A percentile compares a stretch with the other conserved stretches of the same genome.
Evolutionary conservation across 2,797 vertebrate genomes (phyloP).

Genomic region (Acanthurus tractus): DNA sequence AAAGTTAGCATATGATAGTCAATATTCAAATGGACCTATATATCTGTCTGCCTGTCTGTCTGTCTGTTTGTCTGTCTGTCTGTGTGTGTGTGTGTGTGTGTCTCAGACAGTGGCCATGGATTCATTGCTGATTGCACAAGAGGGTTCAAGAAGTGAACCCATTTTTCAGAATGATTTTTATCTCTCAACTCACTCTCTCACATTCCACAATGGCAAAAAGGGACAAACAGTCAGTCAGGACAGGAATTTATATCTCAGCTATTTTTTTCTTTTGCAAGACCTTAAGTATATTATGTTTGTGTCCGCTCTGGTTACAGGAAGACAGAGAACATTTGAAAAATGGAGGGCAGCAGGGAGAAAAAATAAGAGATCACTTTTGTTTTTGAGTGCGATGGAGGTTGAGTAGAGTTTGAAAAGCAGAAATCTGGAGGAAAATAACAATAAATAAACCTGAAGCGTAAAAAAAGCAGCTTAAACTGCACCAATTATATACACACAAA

Average conservation of each 20-base stretch:
- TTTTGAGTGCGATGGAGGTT: not conserved
- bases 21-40: not conserved
- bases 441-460: too few relatives aligned
- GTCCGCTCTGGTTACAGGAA: constrained; percentile 52
- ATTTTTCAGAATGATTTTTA: constrained; percentile 52
- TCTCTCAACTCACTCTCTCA: constrained; percentile 49
- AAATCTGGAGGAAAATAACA: not conserved
- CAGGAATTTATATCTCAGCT: constrained; percentile 40
- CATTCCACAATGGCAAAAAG: constrained; percentile 51
- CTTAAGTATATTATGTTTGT: constrained; percentile 50
- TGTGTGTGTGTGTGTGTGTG: not conserved
- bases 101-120: too few relatives aligned
- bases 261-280: constrained; percentile 30
- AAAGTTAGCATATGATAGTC: not conserved
- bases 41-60: not conserved
- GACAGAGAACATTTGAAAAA: constrained; percentile 24
- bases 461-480: constrained; percentile 52
- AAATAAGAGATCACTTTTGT: not conserved
- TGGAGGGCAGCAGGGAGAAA: constrained; percentile 15
- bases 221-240: constrained; percentile 37
- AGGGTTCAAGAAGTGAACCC: constrained; percentile 37
- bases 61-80: not conserved
- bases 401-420: constrained; percentile 8
- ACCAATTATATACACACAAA: constrained; percentile 26
- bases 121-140: constrained; percentile 4